Conservation (phyloP, 1,140 invertebrate species). For the Lethocerus indicus region DNA sequence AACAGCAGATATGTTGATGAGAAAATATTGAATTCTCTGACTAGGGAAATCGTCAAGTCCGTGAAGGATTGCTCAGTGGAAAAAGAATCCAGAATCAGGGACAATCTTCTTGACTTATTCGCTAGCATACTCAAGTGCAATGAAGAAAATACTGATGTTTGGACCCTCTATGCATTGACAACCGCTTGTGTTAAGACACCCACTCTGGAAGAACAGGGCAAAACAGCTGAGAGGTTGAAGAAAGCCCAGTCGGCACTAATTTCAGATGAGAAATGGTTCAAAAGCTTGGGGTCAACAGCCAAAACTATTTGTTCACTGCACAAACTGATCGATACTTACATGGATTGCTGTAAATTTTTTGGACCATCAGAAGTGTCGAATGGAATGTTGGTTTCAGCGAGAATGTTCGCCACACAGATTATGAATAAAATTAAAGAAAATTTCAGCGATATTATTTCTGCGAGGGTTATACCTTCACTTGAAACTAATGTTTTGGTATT, state of each 20-base stretch:
- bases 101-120: too few relatives aligned
- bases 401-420: too few relatives aligned
- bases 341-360: neutral
- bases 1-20: neutral
- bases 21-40: constrained; percentile 1
- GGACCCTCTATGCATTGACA: neutral
- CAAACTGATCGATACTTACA: neutral
- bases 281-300: neutral
- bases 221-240: neutral
- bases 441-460: too few relatives aligned
- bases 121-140: neutral
- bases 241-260: neutral
- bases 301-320: neutral
- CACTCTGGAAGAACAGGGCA: neutral
- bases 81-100: neutral
- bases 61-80: neutral
- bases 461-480: too few relatives aligned
- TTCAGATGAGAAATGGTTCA: neutral
- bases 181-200: neutral
- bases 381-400: too few relatives aligned
- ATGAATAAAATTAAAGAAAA: too few relatives aligned
- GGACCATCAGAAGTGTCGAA: too few relatives aligned
- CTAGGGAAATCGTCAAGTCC: neutral
- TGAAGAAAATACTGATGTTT: neutral
- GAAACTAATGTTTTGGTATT: too few relatives aligned